Percentiles rank a stretch among this genome's conserved stretches.
Conservation (phyloP, 1,140 invertebrate species). For the Harlomillsia oculata region DNA sequence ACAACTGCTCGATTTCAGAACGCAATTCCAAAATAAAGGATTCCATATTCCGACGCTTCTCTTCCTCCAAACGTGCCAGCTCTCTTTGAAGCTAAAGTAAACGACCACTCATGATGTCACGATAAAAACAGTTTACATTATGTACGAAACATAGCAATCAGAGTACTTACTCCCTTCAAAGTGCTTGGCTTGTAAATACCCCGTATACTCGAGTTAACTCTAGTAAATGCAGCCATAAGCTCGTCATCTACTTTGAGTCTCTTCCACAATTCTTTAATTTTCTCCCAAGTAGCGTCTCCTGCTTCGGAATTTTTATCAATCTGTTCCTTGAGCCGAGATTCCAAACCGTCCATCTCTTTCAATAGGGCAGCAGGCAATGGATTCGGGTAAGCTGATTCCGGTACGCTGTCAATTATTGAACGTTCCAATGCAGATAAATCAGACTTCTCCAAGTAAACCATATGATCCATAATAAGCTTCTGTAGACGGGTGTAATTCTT, state of each 20-base stretch:
- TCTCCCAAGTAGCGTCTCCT: conserved; percentile 7
- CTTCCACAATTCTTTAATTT: conserved; percentile 28
- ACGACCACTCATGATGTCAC: neutral
- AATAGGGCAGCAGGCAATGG: conserved; percentile 1
- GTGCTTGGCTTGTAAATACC: conserved; percentile 1
- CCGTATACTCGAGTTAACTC: neutral
- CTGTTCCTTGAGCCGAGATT: neutral
- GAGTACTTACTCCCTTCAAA: neutral
- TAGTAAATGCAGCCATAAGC: conserved; percentile 2
- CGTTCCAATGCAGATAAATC: conserved; percentile 9
- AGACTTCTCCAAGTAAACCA: conserved; percentile 10
- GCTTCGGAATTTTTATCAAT: conserved; percentile 3
- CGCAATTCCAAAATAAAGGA: conserved; percentile 19
- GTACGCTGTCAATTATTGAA: neutral
- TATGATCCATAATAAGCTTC: neutral
- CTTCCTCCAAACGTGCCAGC: conserved; percentile 20
- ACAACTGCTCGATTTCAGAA: conserved; percentile 14
- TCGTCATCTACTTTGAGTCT: conserved; percentile 18
- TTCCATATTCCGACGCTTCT: conserved; percentile 20
- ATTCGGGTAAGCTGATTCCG: neutral
- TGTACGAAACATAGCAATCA: neutral
- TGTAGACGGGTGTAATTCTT: neutral
- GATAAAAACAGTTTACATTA: neutral
- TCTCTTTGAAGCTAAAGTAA: conserved; percentile 17
- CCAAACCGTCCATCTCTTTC: conserved; percentile 4